These are phyloP conservation scores for Alloscopus bannaensis DNA, from an alignment of 2,888 invertebrate species.

Conservation along the genomic window DNA sequence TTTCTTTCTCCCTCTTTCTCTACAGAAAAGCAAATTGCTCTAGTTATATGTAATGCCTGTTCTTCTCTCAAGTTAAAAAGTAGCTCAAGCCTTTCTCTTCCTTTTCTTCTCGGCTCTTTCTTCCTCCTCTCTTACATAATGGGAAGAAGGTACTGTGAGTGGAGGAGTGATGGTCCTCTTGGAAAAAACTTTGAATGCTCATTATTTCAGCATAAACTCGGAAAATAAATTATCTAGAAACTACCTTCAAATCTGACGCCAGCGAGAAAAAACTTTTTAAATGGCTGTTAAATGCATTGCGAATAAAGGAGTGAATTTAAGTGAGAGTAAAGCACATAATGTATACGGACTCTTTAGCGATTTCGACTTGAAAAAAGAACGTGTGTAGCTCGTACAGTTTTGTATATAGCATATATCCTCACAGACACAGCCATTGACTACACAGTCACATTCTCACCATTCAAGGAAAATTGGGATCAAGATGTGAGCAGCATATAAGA, in stretches of 20 bases:
- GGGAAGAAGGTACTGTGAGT: slow-evolving; percentile 23
- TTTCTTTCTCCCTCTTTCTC: slow-evolving; percentile 8
- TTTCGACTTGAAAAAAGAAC: too few species aligned
- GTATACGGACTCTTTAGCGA: too few species aligned
- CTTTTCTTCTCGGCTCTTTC: slow-evolving; percentile 1
- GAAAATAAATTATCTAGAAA: slow-evolving; percentile 61
- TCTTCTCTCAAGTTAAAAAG: slow-evolving; percentile 26
- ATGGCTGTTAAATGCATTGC: slow-evolving; percentile 53
- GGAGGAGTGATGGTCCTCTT: slow-evolving; percentile 18
- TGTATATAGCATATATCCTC: too few species aligned
- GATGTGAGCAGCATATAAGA: slow-evolving; percentile 46
- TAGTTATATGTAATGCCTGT: slow-evolving; percentile 22
- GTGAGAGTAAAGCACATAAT: slow-evolving; percentile 11
- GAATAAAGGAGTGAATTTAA: slow-evolving; percentile 1
- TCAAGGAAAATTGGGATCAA: slow-evolving; percentile 37
- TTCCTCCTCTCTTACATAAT: slow-evolving; percentile 18
- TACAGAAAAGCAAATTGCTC: slow-evolving; percentile 37
- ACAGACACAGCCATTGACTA: too few species aligned
- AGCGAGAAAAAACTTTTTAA: slow-evolving; percentile 51
- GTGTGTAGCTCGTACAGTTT: too few species aligned
- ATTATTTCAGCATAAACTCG: slow-evolving; percentile 59
- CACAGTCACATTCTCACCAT: too few species aligned
- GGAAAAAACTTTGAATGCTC: slow-evolving; percentile 61
- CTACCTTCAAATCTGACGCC: slow-evolving; percentile 51
- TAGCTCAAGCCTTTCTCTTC: not conserved